Evolutionary conservation across 2,888 invertebrate species (phyloP).

Genomic region (Nebria salina): DNA sequence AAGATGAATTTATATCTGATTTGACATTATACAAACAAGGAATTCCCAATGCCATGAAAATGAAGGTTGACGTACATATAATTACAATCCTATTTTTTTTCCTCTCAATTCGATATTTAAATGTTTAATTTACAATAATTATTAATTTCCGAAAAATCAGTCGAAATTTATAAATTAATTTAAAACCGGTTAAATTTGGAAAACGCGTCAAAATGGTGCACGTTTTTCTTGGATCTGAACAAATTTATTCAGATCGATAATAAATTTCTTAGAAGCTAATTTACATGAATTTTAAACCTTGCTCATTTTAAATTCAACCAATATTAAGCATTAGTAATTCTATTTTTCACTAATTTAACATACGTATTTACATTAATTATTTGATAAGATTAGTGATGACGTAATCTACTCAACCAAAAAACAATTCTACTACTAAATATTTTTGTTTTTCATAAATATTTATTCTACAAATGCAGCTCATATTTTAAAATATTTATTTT

Average conservation of each 20-base stretch:
- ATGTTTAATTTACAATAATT: background rate
- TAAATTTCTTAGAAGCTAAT: slow-evolving; percentile 8
- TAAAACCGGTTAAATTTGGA: slow-evolving; percentile 16
- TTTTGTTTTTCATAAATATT: too few species aligned
- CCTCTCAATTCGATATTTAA: background rate
- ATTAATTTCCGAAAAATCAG: background rate
- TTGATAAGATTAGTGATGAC: background rate
- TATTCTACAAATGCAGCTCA: too few species aligned
- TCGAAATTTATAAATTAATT: background rate
- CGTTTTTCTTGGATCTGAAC: background rate
- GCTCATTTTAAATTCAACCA: background rate
- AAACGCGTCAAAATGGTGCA: background rate
- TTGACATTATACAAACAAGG: background rate
- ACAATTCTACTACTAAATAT: too few species aligned
- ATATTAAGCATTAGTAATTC: background rate
- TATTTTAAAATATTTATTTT: too few species aligned
- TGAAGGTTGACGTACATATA: background rate
- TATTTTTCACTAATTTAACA: background rate
- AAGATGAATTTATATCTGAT: background rate
- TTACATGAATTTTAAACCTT: background rate
- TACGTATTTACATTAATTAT: background rate
- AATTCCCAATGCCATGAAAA: background rate
- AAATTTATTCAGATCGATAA: slow-evolving; percentile 15
- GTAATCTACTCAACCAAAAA: background rate
- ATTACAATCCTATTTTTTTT: background rate